Evolutionary conservation across 1,140 invertebrate genomes (phyloP).

Genomic region (Zaprionus inermis): DNA sequence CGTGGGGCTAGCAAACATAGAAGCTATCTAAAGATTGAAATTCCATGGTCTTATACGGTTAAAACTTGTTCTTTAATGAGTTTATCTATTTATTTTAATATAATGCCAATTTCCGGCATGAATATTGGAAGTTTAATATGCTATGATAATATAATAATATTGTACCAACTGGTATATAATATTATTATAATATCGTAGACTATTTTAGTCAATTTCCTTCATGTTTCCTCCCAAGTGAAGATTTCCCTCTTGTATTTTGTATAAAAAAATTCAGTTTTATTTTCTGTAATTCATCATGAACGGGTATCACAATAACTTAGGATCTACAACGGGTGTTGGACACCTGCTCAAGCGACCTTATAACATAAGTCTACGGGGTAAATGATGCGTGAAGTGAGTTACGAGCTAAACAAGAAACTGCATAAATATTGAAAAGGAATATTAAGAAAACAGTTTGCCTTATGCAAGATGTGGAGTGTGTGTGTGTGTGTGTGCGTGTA

Average conservation of each 20-base stretch:
- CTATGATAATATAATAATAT: too few species aligned
- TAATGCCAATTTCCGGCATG: background rate
- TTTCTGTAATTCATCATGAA: slow-evolving; percentile 60
- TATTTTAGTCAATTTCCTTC: background rate
- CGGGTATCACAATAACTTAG: slow-evolving; percentile 77
- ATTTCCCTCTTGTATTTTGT: background rate
- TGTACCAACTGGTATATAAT: background rate
- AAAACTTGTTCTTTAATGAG: too few species aligned
- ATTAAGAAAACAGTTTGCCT: slow-evolving; percentile 54
- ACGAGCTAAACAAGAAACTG: slow-evolving; percentile 48
- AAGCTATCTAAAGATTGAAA: too few species aligned
- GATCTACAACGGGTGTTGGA: slow-evolving; percentile 58
- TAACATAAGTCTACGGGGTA: slow-evolving; percentile 27
- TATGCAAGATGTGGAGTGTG: slow-evolving; percentile 37
- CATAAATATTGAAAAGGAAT: slow-evolving; percentile 71
- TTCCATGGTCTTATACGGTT: too few species aligned
- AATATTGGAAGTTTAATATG: background rate
- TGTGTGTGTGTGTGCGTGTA: slow-evolving; percentile 13
- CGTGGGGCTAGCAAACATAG: too few species aligned
- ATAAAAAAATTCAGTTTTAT: slow-evolving; percentile 14
- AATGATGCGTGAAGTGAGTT: slow-evolving; percentile 61
- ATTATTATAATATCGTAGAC: background rate
- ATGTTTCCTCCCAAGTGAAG: background rate
- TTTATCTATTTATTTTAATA: background rate
- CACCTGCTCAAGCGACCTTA: slow-evolving; percentile 30